Evolutionary conservation across 2,888 invertebrate species (phyloP), one percentile per base, ranked within the genome.

Genomic region (Tetragnatha montana): DNA sequence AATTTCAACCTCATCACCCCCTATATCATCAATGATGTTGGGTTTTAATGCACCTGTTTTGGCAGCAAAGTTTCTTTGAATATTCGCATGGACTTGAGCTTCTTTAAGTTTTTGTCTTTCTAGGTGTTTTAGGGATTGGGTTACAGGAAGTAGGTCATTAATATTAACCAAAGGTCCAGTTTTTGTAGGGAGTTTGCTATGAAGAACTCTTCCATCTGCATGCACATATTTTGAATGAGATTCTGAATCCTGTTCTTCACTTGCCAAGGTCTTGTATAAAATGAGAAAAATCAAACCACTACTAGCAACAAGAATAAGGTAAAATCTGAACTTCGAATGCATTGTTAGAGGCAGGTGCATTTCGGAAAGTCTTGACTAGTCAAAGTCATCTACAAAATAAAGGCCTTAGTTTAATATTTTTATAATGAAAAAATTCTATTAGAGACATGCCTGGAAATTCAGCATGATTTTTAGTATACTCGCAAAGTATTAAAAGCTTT

Each of bases 31-130:
- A 70, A 86, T 49, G 14, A 49, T 71, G 76, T 88, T 81, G 4
- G 21, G 14, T 21, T 79, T 91, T 17, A 68, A 14, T 51, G 10
- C 35, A 22, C 81, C 74, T 21, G 68, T 74, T 73, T 82, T 88
- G 2, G 70, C 71, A 50, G 69, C 70, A 76, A 60, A 70, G 60
- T 74, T 91, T 78, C 60, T 70, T 19, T 73, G 82, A 21, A 91
- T 91, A 71, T 81, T 91, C 35, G 90, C 88, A 87, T 91, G 90
- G n/a, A 91, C 91, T 71, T 89, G 89, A 60, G 90, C 88, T 87
- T 91, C 91, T 70, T 86, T 87, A 8, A 88, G 22, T 76, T 81
- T 78, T 76, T 91, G 91, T 71, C 87, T 88, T 83, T 82, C 83
- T 22, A 91, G 78, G 81, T 91, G 91, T 21, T 86, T 69, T 10